These are phyloP conservation scores for Leontopithecus rosalia DNA, from an alignment of 2,797 vertebrate genomes.

Conservation along the genomic window DNA sequence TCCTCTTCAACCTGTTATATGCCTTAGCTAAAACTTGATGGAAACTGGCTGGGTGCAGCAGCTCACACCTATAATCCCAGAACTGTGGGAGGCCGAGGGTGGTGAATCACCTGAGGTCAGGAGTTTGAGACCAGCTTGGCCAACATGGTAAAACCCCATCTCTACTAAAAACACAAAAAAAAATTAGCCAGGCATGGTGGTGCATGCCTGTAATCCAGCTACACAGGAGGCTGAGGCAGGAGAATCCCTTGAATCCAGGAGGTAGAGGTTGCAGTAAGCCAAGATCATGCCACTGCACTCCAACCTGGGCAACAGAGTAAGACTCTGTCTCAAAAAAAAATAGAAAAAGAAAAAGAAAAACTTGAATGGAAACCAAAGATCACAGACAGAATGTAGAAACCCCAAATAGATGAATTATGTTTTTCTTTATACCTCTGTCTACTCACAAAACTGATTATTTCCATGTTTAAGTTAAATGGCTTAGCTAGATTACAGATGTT, in stretches of 20 bases:
- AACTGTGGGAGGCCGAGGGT: background rate
- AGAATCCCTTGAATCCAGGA: background rate
- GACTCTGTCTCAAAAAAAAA: background rate
- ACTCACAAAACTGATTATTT: constrained; percentile 10
- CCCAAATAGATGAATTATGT: background rate
- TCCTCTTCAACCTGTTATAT: background rate
- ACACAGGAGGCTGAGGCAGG: background rate
- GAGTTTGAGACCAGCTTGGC: background rate
- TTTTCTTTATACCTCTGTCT: background rate
- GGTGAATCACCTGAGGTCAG: background rate
- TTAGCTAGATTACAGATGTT: background rate
- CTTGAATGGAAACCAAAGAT: background rate
- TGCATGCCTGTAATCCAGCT: background rate
- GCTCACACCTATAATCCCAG: background rate
- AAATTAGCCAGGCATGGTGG: background rate
- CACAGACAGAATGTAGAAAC: background rate
- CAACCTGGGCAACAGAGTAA: background rate
- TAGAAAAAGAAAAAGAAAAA: background rate
- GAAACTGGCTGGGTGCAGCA: background rate
- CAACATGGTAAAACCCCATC: background rate
- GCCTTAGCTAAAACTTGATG: background rate
- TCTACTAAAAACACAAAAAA: background rate
- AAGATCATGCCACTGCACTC: background rate
- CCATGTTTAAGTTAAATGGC: background rate
- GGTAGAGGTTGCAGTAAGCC: background rate